Evolutionary conservation across 1,140 invertebrate species (phyloP).

Genomic region (Aphelenchoides avenae): DNA sequence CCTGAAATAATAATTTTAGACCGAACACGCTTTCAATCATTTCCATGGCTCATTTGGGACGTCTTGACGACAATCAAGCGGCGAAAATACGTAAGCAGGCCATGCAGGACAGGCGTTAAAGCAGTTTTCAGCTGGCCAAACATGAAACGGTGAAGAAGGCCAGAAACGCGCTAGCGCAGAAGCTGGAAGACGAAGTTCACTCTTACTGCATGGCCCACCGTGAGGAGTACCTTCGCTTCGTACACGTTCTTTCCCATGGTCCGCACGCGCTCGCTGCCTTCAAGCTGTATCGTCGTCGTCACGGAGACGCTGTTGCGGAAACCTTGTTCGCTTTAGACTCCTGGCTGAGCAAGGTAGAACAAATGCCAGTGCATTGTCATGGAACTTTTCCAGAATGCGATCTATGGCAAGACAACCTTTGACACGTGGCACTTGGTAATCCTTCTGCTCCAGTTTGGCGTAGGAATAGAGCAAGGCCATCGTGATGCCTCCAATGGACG

Average conservation of each 20-base stretch:
- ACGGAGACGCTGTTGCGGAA: not conserved
- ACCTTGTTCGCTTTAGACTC: not conserved
- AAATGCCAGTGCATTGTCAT: too few relatives aligned
- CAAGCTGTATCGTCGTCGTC: not conserved
- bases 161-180: not conserved
- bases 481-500: too few relatives aligned
- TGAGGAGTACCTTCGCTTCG: not conserved
- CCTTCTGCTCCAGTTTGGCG: not conserved
- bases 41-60: slow-evolving; percentile 48
- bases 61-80: slow-evolving; percentile 12
- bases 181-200: not conserved
- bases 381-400: too few relatives aligned
- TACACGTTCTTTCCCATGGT: not conserved
- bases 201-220: not conserved
- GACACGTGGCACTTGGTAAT: not conserved
- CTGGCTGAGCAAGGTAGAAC: not conserved
- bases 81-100: slow-evolving; percentile 5
- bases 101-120: too few relatives aligned
- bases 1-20: too few relatives aligned
- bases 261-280: not conserved
- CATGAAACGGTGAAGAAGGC: not conserved
- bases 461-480: too few relatives aligned
- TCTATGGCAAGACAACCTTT: not conserved
- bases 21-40: slow-evolving; percentile 13
- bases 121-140: not conserved